These are phyloP conservation scores for Microctonus brassicae DNA, from an alignment of 2,888 invertebrate species.

Conservation along the genomic window DNA sequence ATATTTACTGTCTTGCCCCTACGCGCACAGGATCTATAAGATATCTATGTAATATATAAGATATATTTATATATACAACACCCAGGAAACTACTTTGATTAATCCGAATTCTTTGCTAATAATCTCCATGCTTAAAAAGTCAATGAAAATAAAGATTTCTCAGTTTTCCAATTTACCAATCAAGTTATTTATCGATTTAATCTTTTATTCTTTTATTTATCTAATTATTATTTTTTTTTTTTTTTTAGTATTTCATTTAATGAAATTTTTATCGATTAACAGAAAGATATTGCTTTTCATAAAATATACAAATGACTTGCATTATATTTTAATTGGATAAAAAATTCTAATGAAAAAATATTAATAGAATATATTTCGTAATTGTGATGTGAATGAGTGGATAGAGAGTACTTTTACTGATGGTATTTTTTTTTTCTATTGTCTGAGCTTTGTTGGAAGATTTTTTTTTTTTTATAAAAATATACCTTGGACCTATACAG, in stretches of 20 bases:
- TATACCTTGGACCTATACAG: too few species aligned
- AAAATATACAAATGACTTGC: too few species aligned
- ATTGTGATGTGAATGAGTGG: too few species aligned
- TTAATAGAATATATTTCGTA: too few species aligned
- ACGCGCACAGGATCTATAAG: background rate
- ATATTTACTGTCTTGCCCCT: conserved; percentile 45
- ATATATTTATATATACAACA: background rate
- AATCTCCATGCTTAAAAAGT: background rate
- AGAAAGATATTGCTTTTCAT: conserved; percentile 4
- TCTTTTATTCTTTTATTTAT: too few species aligned
- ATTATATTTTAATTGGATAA: too few species aligned
- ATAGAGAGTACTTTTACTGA: too few species aligned
- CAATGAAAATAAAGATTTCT: background rate
- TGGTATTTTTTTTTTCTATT: too few species aligned
- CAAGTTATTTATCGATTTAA: background rate
- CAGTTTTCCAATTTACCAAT: background rate
- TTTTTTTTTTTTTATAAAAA: too few species aligned
- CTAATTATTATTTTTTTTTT: background rate
- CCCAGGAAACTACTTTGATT: background rate
- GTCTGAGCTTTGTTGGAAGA: too few species aligned
- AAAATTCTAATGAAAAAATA: too few species aligned
- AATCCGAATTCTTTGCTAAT: conserved; percentile 15
- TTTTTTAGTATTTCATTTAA: background rate
- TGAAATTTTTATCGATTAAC: background rate
- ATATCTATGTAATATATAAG: conserved; percentile 7